Evolutionary conservation across 1,140 invertebrate genomes (phyloP), one percentile per base, ranked within the genome.

Genomic region (Charaxes varanes): DNA sequence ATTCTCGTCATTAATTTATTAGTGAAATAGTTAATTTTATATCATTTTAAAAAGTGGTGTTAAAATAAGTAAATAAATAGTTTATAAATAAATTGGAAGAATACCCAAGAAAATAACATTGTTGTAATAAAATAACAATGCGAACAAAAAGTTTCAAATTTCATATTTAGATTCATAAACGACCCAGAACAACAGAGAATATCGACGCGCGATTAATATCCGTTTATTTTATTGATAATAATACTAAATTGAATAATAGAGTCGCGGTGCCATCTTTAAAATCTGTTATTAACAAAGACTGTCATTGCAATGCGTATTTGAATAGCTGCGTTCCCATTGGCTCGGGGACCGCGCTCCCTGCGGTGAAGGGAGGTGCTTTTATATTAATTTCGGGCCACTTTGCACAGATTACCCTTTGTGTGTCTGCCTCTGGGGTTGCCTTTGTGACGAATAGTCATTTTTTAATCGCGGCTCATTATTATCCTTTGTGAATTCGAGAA

Each of bases 221-320:
- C 10, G 12, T 15, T 6, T 14, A 16, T 16, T 45, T 38, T 34
- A 19, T 38, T 48, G 56, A 38, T 54, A 55, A 59, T 53, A 67
- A 43, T 49, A 57, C 37, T 34, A 19, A 36, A 30, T 28, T 18
- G 17, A 23, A 59, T 49, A 62, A 55, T 41, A 19, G 34, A 37
- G 44, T 45, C 41, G 44, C 59, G 66, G 69, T 73, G 72, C 72
- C 71, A 80, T 80, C 76, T 77, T 77, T 76, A 61, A n/a, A 77
- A 69, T 69, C 55, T 63, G 44, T 59, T 57, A 60, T 45, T 62
- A 44, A 48, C 42, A 44, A 50, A 49, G 58, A 68, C 50, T 71
- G 58, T 76, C 62, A 70, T 61, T 41, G 38, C 21, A 35, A 62
- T 56, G 62, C 53, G 50, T 65, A 47, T 49, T 41, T 32, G 13